Conservation (phyloP, 2,797 vertebrate genomes). For the Molothrus aeneus region DNA sequence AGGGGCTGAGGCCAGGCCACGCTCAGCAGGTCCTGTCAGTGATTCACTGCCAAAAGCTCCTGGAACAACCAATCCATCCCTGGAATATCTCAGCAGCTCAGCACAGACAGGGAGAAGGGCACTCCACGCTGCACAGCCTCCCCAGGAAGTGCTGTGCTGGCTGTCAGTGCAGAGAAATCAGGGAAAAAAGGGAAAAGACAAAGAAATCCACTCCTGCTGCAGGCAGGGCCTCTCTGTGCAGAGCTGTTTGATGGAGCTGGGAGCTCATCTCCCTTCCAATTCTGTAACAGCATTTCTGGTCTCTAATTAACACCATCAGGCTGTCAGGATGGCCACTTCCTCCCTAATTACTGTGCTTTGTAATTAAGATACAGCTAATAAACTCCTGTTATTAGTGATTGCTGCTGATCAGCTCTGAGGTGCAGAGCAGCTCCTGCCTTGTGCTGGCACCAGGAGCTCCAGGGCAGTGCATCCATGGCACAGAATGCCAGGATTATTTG, state of each 20-base stretch:
- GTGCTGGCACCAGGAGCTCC: rapidly evolving
- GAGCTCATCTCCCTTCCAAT: neutral
- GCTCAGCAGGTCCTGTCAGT: rapidly evolving
- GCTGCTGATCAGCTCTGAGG: neutral
- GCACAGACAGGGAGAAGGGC: neutral
- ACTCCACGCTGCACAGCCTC: neutral
- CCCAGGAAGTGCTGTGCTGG: neutral
- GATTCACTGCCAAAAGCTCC: neutral
- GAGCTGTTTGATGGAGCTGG: neutral
- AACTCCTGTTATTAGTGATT: neutral
- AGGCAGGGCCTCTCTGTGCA: neutral
- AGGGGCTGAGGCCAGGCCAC: rapidly evolving
- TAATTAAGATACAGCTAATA: constrained; percentile 2
- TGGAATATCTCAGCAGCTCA: neutral
- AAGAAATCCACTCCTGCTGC: neutral
- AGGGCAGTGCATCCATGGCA: rapidly evolving
- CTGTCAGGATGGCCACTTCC: neutral
- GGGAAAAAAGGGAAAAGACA: neutral
- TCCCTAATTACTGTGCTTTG: neutral
- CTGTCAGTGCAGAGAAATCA: neutral
- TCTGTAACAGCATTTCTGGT: neutral
- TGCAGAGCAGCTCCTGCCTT: neutral
- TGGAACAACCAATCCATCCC: neutral
- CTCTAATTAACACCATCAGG: neutral
- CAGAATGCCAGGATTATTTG: neutral